A percentile compares a stretch with the other conserved stretches of the same genome.
These are phyloP conservation scores for Lysandra coridon DNA, from an alignment of 2,888 invertebrate species.

Conservation along the genomic window DNA sequence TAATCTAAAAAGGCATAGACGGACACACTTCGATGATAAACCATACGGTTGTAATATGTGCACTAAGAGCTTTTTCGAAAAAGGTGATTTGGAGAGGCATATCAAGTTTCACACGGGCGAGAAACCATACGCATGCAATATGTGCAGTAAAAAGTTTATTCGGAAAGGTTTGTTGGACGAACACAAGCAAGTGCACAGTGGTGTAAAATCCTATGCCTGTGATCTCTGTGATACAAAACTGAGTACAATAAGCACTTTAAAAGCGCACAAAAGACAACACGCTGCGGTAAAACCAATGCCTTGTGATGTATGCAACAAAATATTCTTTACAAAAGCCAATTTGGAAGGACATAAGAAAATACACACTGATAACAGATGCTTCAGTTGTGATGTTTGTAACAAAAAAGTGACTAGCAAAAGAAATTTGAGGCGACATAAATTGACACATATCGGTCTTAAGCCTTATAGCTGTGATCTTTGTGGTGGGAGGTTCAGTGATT, in stretches of 20 bases:
- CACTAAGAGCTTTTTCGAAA: not conserved
- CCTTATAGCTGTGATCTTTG: not conserved
- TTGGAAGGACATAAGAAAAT: slow-evolving; percentile 5
- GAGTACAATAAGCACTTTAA: slow-evolving; percentile 3
- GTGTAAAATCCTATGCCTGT: not conserved
- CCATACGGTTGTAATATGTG: slow-evolving; percentile 18
- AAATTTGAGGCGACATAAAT: not conserved
- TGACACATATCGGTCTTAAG: not conserved
- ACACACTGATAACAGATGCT: not conserved
- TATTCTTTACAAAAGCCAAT: not conserved
- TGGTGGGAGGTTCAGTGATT: not conserved
- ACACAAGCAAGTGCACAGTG: not conserved
- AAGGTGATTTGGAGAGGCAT: not conserved
- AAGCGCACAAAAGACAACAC: not conserved
- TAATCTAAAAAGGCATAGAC: slow-evolving; percentile 7
- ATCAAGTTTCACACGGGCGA: not conserved
- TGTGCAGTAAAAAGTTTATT: slow-evolving; percentile 2
- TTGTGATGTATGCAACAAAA: not conserved
- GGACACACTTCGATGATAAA: slow-evolving; percentile 12
- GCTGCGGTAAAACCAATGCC: not conserved
- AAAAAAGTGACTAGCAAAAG: slow-evolving; percentile 5
- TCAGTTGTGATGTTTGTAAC: slow-evolving; percentile 11
- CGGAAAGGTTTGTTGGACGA: not conserved
- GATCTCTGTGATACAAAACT: not conserved
- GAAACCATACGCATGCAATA: not conserved